A percentile compares a stretch with the other conserved stretches of the same genome.
phyloP scores from a whole-genome alignment of 1,140 invertebrate species.

The Nasonia giraulti region DNA sequence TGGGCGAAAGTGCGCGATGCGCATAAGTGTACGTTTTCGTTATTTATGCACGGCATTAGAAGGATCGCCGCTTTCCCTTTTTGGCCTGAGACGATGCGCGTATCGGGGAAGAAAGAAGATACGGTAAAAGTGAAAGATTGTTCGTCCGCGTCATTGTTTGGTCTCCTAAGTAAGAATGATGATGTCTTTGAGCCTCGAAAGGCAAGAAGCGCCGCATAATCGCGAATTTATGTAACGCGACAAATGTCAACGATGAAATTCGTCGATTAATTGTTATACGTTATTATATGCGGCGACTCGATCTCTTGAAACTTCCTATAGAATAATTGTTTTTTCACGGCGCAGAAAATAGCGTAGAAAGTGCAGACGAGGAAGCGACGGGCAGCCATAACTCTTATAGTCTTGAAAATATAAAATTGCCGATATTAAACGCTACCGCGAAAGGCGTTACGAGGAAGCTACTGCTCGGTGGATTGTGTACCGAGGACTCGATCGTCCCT shows the following conservation, averaged over 20 bases:
- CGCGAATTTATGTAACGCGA: not conserved
- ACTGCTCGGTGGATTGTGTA: not conserved
- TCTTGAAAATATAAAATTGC: constrained; percentile 6
- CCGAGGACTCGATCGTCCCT: not conserved
- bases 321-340: not conserved
- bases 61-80: not conserved
- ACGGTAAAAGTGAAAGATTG: too few relatives aligned
- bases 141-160: too few relatives aligned
- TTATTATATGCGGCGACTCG: not conserved
- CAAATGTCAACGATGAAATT: not conserved
- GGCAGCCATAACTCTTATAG: not conserved
- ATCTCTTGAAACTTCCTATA: not conserved
- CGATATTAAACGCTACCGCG: not conserved
- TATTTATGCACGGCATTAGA: not conserved
- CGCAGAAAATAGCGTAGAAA: constrained; percentile 2
- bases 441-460: constrained; percentile 21
- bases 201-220: not conserved
- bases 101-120: too few relatives aligned
- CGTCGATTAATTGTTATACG: not conserved
- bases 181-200: not conserved
- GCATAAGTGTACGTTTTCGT: too few relatives aligned
- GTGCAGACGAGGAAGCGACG: not conserved
- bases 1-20: not conserved
- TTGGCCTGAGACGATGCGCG: not conserved
- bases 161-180: too few relatives aligned